Conservation (phyloP, 2,113 vertebrate genomes). For the Paedocypris sp. region DNA sequence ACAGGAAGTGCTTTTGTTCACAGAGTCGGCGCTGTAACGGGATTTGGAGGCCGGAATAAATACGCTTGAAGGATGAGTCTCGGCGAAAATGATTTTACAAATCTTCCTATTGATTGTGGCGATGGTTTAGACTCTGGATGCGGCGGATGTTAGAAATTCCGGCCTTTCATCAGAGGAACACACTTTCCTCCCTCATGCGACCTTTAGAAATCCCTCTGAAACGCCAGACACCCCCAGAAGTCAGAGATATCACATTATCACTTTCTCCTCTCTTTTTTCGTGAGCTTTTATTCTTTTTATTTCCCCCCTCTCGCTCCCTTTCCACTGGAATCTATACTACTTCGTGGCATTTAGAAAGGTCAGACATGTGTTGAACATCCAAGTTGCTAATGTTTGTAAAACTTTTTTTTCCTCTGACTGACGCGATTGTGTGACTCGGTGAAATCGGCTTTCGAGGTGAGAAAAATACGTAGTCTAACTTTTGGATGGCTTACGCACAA, state of each 20-base stretch:
- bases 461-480: no score
- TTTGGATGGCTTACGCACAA: no score
- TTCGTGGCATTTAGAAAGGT: slow-evolving; percentile 47
- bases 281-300: slow-evolving; percentile 27
- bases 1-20: not conserved
- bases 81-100: no score
- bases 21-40: no score
- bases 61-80: no score
- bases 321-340: slow-evolving; percentile 35
- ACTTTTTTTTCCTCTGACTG: slow-evolving; percentile 32
- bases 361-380: slow-evolving; percentile 45
- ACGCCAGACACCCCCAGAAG: slow-evolving; percentile 34
- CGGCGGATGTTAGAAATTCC: slow-evolving; percentile 27
- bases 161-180: slow-evolving; percentile 33
- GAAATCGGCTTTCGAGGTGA: no score
- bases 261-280: slow-evolving; percentile 8
- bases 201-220: slow-evolving; percentile 41
- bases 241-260: slow-evolving; percentile 40
- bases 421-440: slow-evolving; percentile 21
- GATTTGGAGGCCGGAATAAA: no score
- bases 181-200: slow-evolving; percentile 26
- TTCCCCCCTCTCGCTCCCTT: slow-evolving; percentile 19
- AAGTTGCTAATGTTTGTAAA: slow-evolving; percentile 42
- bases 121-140: slow-evolving; percentile 20
- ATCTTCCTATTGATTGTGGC: slow-evolving; percentile 2